These are phyloP conservation scores for Aphaenogaster rudis DNA, from an alignment of 1,140 invertebrate genomes.

Conservation along the genomic window DNA sequence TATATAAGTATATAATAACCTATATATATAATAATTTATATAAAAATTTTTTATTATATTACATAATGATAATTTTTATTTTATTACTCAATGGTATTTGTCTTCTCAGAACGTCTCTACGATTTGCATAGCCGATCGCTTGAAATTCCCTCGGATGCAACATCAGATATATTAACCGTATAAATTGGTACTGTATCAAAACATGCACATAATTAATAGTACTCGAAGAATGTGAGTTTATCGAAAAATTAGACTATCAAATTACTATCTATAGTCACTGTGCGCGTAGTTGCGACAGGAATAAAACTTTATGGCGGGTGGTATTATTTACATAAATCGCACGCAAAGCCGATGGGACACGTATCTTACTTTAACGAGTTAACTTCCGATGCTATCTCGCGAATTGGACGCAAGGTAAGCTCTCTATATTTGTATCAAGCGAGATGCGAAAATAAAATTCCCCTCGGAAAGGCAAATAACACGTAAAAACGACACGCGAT, in stretches of 20 bases:
- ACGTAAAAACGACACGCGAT: not conserved
- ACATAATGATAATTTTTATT: too few relatives aligned
- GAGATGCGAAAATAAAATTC: constrained; percentile 49
- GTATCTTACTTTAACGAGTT: constrained; percentile 58
- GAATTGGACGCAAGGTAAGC: constrained; percentile 38
- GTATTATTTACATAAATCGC: constrained; percentile 51
- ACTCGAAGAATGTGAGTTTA: not conserved
- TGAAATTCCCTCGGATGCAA: not conserved
- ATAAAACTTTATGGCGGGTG: constrained; percentile 51
- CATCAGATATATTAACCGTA: constrained; percentile 3
- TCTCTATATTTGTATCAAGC: constrained; percentile 8
- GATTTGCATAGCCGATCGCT: not conserved
- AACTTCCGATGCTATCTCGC: constrained; percentile 37
- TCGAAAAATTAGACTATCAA: constrained; percentile 49
- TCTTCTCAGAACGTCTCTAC: not conserved
- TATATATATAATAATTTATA: too few relatives aligned
- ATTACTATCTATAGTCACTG: constrained; percentile 6
- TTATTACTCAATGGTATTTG: not conserved
- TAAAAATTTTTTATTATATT: too few relatives aligned
- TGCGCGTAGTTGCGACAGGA: constrained; percentile 6
- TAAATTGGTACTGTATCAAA: not conserved
- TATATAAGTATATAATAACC: too few relatives aligned
- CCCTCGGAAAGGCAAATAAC: constrained; percentile 41
- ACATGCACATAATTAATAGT: constrained; percentile 8
- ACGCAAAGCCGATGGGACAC: constrained; percentile 21